Percentiles rank a stretch among this genome's conserved stretches.
These are phyloP conservation scores for Oryzias celebensis DNA, from an alignment of 2,113 vertebrate genomes.

Conservation along the genomic window DNA sequence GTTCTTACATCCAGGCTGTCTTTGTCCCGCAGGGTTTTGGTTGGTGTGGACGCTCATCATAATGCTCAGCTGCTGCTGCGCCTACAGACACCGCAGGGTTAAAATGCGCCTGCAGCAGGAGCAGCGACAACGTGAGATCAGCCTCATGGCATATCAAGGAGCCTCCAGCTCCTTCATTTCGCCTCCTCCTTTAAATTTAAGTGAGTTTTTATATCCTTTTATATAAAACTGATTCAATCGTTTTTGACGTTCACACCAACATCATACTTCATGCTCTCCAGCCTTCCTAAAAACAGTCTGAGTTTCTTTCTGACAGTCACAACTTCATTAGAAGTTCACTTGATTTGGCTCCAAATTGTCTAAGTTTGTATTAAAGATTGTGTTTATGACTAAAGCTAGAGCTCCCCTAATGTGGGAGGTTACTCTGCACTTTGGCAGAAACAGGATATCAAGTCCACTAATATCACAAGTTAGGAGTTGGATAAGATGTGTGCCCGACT, in stretches of 20 bases:
- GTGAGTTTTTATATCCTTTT: slow-evolving; percentile 62
- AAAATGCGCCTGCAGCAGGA: slow-evolving; percentile 85
- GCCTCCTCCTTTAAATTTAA: slow-evolving; percentile 76
- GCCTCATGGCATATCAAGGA: slow-evolving; percentile 85
- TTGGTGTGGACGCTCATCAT: slow-evolving; percentile 85
- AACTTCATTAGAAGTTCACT: too few relatives aligned
- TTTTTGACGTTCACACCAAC: neutral
- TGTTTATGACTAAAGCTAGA: slow-evolving; percentile 1
- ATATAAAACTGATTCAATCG: neutral
- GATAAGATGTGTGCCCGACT: slow-evolving; percentile 21
- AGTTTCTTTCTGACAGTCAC: too few relatives aligned
- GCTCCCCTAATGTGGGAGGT: slow-evolving; percentile 29
- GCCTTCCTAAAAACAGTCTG: neutral
- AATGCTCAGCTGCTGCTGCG: slow-evolving; percentile 86
- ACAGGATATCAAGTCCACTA: slow-evolving; percentile 27
- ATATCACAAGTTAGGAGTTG: slow-evolving; percentile 27
- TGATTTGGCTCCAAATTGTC: neutral
- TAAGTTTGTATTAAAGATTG: neutral
- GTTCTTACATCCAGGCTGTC: neutral
- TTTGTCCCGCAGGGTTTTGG: slow-evolving; percentile 81
- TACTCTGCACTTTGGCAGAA: slow-evolving; percentile 16
- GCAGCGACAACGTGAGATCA: slow-evolving; percentile 84
- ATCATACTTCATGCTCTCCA: neutral
- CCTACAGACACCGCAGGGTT: slow-evolving; percentile 82
- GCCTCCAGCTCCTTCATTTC: slow-evolving; percentile 79